Evolutionary conservation across 2,888 invertebrate species (phyloP).

Genomic region (Drosophila peninsularis): DNA sequence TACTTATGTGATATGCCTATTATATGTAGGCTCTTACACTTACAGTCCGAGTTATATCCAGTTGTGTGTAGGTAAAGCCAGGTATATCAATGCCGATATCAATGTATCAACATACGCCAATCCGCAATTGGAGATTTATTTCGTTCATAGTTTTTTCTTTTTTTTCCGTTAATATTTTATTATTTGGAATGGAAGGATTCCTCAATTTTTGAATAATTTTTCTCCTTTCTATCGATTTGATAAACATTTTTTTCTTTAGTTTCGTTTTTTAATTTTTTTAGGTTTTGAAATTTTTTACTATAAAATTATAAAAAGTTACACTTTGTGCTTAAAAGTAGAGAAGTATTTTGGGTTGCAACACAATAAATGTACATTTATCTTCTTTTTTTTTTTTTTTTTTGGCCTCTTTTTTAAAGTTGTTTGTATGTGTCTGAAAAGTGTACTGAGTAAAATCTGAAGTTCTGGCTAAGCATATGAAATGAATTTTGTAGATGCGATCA

Average conservation of each 20-base stretch:
- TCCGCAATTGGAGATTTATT: background rate
- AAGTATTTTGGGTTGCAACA: background rate
- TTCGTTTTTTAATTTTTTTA: background rate
- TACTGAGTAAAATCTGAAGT: background rate
- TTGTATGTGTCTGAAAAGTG: background rate
- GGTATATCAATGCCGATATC: slow-evolving; percentile 6
- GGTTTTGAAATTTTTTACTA: background rate
- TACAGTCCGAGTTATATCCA: slow-evolving; percentile 7
- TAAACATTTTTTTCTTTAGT: background rate
- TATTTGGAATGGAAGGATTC: background rate
- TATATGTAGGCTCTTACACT: background rate
- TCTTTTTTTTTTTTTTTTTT: background rate
- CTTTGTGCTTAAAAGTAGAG: slow-evolving; percentile 1
- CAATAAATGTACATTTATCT: too few species aligned
- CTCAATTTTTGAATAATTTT: background rate
- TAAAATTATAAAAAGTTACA: slow-evolving; percentile 11
- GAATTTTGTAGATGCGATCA: background rate
- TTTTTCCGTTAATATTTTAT: too few species aligned
- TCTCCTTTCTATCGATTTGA: too few species aligned
- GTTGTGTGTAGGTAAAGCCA: slow-evolving; percentile 9
- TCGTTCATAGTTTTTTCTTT: background rate
- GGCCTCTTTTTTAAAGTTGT: background rate
- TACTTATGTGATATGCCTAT: background rate
- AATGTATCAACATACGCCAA: background rate
- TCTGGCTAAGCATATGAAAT: background rate